phyloP scores from a whole-genome alignment of 1,140 invertebrate genomes.

The Cotesia typhae region DNA sequence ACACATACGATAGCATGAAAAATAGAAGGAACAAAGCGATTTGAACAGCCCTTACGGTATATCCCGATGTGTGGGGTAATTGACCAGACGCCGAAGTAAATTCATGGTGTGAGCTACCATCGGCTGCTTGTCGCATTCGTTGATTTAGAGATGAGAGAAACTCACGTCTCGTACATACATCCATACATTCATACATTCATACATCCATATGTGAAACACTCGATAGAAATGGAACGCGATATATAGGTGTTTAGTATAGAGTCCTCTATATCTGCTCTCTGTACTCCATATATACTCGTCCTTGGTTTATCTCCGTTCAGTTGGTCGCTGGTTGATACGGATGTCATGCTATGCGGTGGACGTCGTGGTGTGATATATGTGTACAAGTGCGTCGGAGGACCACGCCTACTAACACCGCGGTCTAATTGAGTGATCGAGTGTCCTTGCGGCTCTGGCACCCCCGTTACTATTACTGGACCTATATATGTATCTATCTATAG shows the following conservation, averaged over 20 bases:
- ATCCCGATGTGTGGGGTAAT: slow-evolving; percentile 53
- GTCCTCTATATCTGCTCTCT: neutral
- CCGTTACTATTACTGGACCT: slow-evolving; percentile 31
- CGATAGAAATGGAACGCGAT: neutral
- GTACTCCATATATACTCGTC: neutral
- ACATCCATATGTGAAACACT: slow-evolving; percentile 1
- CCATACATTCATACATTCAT: neutral
- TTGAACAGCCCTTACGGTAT: slow-evolving; percentile 35
- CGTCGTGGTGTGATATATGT: slow-evolving; percentile 51
- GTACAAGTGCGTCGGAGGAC: slow-evolving; percentile 54
- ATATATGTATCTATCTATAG: neutral
- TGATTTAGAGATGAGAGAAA: slow-evolving; percentile 45
- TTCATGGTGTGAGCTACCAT: slow-evolving; percentile 53
- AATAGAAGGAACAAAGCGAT: slow-evolving; percentile 29
- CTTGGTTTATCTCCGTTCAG: neutral
- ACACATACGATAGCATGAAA: neutral
- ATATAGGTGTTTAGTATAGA: neutral
- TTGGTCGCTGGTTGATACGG: neutral
- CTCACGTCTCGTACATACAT: slow-evolving; percentile 24
- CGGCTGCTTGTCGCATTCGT: slow-evolving; percentile 41
- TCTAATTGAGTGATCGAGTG: slow-evolving; percentile 64
- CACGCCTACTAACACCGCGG: slow-evolving; percentile 61
- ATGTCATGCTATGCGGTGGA: slow-evolving; percentile 30
- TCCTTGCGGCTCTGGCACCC: slow-evolving; percentile 56
- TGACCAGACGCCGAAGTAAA: slow-evolving; percentile 54